Evolutionary conservation across 2,113 vertebrate genomes (phyloP), one percentile per base, ranked within the genome.

Genomic region (Grallaria varia): DNA sequence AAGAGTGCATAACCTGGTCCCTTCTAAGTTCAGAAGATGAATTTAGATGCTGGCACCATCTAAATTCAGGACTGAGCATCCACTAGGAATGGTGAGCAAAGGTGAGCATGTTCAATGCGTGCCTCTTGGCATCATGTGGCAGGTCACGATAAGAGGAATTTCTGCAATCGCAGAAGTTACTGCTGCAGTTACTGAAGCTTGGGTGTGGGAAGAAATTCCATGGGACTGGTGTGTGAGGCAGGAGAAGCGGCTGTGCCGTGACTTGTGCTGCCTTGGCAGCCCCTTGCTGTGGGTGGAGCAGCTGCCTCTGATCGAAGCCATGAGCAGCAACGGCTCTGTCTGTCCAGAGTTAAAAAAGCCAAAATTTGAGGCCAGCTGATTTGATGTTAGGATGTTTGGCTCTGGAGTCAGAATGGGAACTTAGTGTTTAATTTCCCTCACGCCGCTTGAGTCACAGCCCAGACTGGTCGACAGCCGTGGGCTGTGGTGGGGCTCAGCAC

Each of bases 401-500:
- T n/a, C 44, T 4, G 1, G 3, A 84, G 37, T 62, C 49, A 72
- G 45, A 91, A 72, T 2, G 4, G 53, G 66, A 63, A 33, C 35
- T 60, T 53, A n/a, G 8, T 56, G 60, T 49, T 12, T 58, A 8
- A 53, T 76, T 86, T 90, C 39, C 42, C 4, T 73, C 19, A 1
- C 1, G 5, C 35, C 1, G 0, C 2, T 37, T 0, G 4, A n/a
- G 58, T 1, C 1, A 6, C 37, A 60, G 39, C 84, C 58, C 74
- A 19, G 39, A 12, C 15, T 4, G 12, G 45, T 49, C 2, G 1
- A 31, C 0, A 1, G 23, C 52, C 0, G 0, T 4, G 37, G 15
- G 22, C 4, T 80, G 37, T 87, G 78, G 69, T 74, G 78, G 30
- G 37, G 40, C 25, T 62, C 27, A 33, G 3, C 17, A 23, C 47